phyloP scores from a whole-genome alignment of 1,140 invertebrate genomes.

The Cyclargus thomasi region DNA sequence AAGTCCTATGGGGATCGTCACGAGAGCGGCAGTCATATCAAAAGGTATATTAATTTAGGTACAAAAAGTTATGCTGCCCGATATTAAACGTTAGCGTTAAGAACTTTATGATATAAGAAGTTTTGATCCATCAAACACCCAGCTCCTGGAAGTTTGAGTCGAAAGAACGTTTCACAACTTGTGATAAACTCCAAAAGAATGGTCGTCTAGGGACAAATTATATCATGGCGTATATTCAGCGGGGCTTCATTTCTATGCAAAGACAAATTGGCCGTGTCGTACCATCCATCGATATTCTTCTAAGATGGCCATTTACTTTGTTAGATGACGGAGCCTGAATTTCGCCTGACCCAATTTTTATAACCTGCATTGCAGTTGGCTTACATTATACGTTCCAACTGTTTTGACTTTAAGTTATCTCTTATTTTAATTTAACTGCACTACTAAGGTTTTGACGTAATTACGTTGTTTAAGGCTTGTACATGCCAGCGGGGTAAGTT shows the following conservation, averaged over 20 bases:
- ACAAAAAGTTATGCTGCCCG: too few species aligned
- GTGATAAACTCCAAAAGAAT: not conserved
- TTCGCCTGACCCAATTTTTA: slow-evolving; percentile 7
- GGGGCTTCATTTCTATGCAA: not conserved
- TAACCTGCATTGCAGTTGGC: slow-evolving; percentile 8
- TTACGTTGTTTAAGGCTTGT: too few species aligned
- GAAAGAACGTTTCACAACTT: not conserved
- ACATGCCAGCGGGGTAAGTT: too few species aligned
- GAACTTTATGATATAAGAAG: not conserved
- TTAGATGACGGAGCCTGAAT: not conserved
- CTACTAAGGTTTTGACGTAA: not conserved
- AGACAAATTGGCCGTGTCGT: slow-evolving; percentile 2
- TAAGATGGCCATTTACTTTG: not conserved
- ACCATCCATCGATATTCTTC: not conserved
- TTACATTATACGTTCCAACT: not conserved
- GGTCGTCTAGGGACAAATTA: not conserved
- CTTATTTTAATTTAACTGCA: not conserved
- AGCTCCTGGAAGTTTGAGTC: not conserved
- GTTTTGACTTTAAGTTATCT: not conserved
- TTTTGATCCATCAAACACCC: not conserved
- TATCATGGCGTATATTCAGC: not conserved
- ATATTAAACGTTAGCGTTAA: not conserved
- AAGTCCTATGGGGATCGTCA: too few species aligned
- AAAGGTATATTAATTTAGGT: too few species aligned
- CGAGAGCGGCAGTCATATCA: too few species aligned